A percentile compares a stretch with the other conserved stretches of the same genome.
These are phyloP conservation scores for Pelobates fuscus DNA, from an alignment of 2,113 vertebrate genomes.

Conservation along the genomic window DNA sequence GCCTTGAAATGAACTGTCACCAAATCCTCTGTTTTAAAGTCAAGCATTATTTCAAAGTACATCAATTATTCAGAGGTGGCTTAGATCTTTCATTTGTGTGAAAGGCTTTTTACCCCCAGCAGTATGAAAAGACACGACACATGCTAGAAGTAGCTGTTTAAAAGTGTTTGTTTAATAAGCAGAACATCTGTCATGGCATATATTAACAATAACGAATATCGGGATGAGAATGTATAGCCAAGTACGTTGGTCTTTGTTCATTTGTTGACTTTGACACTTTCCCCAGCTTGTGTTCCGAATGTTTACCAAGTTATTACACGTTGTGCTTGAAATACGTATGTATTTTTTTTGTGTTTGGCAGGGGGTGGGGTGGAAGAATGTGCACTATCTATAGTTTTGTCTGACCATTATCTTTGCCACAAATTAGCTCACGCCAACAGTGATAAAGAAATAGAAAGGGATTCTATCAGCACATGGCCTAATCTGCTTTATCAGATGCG, in stretches of 20 bases:
- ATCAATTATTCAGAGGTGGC: constrained; percentile 44
- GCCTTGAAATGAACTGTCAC: constrained; percentile 30
- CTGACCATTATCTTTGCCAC: too few relatives aligned
- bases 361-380: too few relatives aligned
- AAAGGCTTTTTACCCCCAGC: constrained; percentile 40
- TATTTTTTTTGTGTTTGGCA: too few relatives aligned
- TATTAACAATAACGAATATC: constrained; percentile 20
- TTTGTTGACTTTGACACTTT: constrained; percentile 31
- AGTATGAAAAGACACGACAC: constrained; percentile 29
- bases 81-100: constrained; percentile 39
- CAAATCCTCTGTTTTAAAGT: constrained; percentile 31
- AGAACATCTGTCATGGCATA: constrained; percentile 34
- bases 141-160: constrained; percentile 33
- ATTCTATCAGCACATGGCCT: too few relatives aligned
- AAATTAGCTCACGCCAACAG: too few relatives aligned
- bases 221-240: not conserved
- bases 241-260: constrained; percentile 30
- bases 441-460: too few relatives aligned
- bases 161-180: constrained; percentile 41
- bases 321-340: not conserved
- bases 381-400: too few relatives aligned
- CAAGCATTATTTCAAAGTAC: constrained; percentile 30
- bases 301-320: not conserved
- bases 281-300: not conserved
- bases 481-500: too few relatives aligned